Evolutionary conservation across 2,113 vertebrate species (phyloP), one percentile per base, ranked within the genome.

Genomic region (Phaethornis superciliosus): DNA sequence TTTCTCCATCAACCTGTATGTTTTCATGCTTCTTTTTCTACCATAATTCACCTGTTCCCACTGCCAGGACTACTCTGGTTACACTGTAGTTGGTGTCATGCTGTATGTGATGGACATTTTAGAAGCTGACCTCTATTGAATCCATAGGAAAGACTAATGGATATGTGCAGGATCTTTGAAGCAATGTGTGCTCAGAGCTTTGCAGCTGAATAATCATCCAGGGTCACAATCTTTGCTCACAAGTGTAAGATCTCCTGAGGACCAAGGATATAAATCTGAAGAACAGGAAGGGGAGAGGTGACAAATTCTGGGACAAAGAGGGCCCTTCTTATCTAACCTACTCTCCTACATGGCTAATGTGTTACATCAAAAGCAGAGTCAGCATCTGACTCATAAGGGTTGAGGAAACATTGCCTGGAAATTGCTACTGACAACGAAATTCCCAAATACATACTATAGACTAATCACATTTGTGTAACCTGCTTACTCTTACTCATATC

Each of bases 111-210:
- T 32, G 24, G 13, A 20, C 4, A 1, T 21, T 86, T 63, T 5
- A 20, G 59, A 12, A 32, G 24, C 0, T 79, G 70, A 16, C 23
- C 65, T 27, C 37, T 40, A 8, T 9, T 75, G 58, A 5, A 54
- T 60, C 5, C 17, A 13, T 23, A 19, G 42, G 18, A 46, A 75
- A 63, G 40, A n/a, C 42, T 54, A 51, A 4, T 9, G 51, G 14
- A 6, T 64, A 30, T 4, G 4, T 27, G 33, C 20, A 23, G 23
- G 28, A 7, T 4, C 30, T 88, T 44, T 49, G 80, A 40, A 49
- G 46, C 6, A 7, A 4, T 3, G 0, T 4, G 27, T 21, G 24
- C 52, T 72, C 4, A 4, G 15, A 80, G n/a, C 7, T 69, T 32
- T 80, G 62, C 35, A 55, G 27, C 46, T 62, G 16, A 28, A 4